Evolutionary conservation across 2,113 vertebrate genomes (phyloP).

Genomic region (Ailuropoda melanoleuca): DNA sequence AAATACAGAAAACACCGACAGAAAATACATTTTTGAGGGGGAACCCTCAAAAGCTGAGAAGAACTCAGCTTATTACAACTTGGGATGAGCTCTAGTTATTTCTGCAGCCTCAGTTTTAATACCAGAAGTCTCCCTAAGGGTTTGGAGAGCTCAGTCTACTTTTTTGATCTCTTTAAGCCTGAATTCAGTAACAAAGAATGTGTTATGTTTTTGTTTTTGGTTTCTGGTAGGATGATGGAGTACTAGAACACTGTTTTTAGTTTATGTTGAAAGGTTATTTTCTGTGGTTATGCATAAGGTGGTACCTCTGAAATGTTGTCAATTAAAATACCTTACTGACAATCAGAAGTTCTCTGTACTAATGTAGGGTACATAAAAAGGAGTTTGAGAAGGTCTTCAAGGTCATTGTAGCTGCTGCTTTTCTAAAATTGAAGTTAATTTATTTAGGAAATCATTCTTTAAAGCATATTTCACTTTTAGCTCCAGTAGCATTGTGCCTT

Average conservation of each 20-base stretch:
- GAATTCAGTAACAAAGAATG: background rate
- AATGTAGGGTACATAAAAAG: constrained; percentile 9
- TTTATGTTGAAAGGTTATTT: constrained; percentile 1
- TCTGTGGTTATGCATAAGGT: background rate
- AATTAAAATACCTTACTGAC: background rate
- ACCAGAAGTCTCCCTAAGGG: background rate
- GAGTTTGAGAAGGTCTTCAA: background rate
- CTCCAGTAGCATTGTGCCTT: background rate
- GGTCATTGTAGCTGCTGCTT: background rate
- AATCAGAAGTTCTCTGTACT: background rate
- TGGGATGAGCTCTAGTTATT: background rate
- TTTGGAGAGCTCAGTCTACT: background rate
- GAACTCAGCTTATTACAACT: background rate
- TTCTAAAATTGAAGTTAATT: background rate
- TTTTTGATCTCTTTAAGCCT: background rate
- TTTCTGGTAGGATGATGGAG: background rate
- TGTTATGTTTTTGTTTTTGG: background rate
- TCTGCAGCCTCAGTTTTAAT: background rate
- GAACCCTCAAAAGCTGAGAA: background rate
- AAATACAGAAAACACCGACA: background rate
- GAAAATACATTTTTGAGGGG: background rate
- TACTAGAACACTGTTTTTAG: background rate
- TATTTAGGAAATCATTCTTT: constrained; percentile 37
- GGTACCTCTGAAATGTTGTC: background rate
- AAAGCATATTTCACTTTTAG: constrained; percentile 17